Percentiles rank a stretch among this genome's conserved stretches.
phyloP scores from a whole-genome alignment of 2,113 vertebrate genomes.

The Syngnathus typhle region DNA sequence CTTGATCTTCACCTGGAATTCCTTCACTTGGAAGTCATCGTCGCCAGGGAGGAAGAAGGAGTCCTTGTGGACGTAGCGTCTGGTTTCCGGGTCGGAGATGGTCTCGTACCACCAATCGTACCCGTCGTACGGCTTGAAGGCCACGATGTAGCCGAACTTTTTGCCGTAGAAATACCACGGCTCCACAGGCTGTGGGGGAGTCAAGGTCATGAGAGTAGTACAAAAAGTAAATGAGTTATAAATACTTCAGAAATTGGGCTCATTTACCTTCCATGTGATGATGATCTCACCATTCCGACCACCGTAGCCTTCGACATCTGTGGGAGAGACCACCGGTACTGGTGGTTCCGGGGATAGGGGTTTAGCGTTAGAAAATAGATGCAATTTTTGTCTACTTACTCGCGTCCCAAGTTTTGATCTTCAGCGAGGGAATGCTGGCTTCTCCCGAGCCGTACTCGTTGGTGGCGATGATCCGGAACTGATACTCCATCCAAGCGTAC shows the following conservation, averaged over 20 bases:
- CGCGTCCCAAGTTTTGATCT: slow-evolving; percentile 88
- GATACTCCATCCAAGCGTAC: slow-evolving; percentile 94
- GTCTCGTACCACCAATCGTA: slow-evolving; percentile 88
- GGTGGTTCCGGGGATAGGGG: slow-evolving; percentile 9
- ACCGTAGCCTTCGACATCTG: slow-evolving; percentile 84
- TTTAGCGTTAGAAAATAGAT: neutral
- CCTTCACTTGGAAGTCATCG: slow-evolving; percentile 73
- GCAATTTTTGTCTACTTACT: slow-evolving; percentile 56
- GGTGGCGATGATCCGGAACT: slow-evolving; percentile 87
- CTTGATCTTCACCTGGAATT: slow-evolving; percentile 93
- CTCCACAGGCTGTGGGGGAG: slow-evolving; percentile 77
- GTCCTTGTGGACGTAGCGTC: slow-evolving; percentile 85
- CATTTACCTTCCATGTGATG: slow-evolving; percentile 88
- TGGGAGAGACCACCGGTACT: slow-evolving; percentile 89
- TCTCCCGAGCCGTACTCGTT: slow-evolving; percentile 89
- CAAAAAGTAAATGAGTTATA: neutral
- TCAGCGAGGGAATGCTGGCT: slow-evolving; percentile 86
- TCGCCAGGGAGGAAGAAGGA: slow-evolving; percentile 70
- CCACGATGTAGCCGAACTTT: slow-evolving; percentile 91
- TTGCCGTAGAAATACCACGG: slow-evolving; percentile 91
- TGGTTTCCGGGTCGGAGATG: slow-evolving; percentile 88
- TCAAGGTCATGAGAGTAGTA: too few species aligned
- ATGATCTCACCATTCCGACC: slow-evolving; percentile 86
- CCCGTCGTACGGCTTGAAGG: slow-evolving; percentile 85
- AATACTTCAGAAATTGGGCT: neutral